These are phyloP conservation scores for Tetramorium alpestre DNA, from an alignment of 1,140 invertebrate genomes.

Conservation along the genomic window DNA sequence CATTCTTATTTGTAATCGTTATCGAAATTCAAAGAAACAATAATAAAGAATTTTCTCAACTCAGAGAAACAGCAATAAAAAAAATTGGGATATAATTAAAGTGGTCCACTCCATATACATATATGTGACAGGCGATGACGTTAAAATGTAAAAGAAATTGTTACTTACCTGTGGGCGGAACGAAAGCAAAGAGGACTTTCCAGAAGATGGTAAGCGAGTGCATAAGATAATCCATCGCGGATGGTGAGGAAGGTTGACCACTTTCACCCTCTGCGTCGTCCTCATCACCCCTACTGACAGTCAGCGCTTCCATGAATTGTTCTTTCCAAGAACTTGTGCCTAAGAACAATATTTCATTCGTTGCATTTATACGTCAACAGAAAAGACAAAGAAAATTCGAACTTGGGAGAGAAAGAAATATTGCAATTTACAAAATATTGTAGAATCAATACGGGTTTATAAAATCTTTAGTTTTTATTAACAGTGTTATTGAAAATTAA, in stretches of 20 bases:
- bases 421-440: neutral
- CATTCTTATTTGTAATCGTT: neutral
- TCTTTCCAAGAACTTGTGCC: constrained; percentile 99
- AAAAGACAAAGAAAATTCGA: neutral
- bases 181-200: constrained; percentile 99
- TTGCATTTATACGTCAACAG: neutral
- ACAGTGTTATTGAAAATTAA: neutral
- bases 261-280: constrained; percentile 88
- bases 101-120: neutral
- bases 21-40: neutral
- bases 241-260: constrained; percentile 88
- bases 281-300: constrained; percentile 94
- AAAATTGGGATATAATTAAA: neutral
- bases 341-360: constrained; percentile 57
- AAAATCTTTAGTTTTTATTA: neutral
- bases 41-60: neutral
- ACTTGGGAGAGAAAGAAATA: neutral
- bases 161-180: constrained; percentile 97
- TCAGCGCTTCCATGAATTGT: constrained; percentile 98
- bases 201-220: constrained; percentile 98
- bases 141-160: neutral
- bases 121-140: neutral
- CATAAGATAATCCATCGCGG: constrained; percentile 96
- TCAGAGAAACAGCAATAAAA: neutral
- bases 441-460: neutral